A percentile compares a stretch with the other conserved stretches of the same genome.
Evolutionary conservation across 2,113 vertebrate species (phyloP).

Genomic region (Tympanuchus pallidicinctus): DNA sequence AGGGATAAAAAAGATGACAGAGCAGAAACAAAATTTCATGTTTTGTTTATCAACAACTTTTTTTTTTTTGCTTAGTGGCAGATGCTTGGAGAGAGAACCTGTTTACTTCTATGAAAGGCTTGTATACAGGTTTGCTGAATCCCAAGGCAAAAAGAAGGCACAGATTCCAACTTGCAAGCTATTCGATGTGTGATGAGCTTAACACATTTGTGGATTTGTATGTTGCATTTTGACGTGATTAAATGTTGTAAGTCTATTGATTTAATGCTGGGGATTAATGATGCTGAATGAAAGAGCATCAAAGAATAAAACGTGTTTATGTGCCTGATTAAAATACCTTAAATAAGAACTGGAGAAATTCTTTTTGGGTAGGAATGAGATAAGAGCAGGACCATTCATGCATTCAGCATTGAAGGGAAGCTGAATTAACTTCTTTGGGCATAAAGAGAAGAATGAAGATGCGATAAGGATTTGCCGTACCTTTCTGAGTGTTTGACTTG

Average conservation of each 20-base stretch:
- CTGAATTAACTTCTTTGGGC: constrained; percentile 36
- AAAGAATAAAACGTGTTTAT: constrained; percentile 65
- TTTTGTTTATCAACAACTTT: not conserved
- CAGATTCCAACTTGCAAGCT: constrained; percentile 10
- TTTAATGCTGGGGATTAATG: constrained; percentile 74
- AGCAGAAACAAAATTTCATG: constrained; percentile 25
- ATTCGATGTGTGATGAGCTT: constrained; percentile 38
- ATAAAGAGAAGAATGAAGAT: constrained; percentile 25
- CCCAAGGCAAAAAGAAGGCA: constrained; percentile 10
- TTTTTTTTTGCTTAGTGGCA: not conserved
- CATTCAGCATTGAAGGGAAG: not conserved
- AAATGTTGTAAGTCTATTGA: constrained; percentile 72
- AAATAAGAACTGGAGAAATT: constrained; percentile 18
- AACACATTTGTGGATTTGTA: constrained; percentile 60
- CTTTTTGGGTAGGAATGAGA: constrained; percentile 19
- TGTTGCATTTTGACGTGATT: constrained; percentile 64
- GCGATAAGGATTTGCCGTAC: constrained; percentile 46
- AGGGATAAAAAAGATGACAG: not conserved
- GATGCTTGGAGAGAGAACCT: constrained; percentile 1
- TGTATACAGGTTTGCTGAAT: not conserved
- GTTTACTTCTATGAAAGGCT: constrained; percentile 20
- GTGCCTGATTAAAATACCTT: constrained; percentile 57
- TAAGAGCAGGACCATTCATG: not conserved
- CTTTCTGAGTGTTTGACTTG: constrained; percentile 24
- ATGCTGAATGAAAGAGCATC: constrained; percentile 64